Evolutionary conservation across 2,113 vertebrate species (phyloP).

Genomic region (Raphicerus campestris): DNA sequence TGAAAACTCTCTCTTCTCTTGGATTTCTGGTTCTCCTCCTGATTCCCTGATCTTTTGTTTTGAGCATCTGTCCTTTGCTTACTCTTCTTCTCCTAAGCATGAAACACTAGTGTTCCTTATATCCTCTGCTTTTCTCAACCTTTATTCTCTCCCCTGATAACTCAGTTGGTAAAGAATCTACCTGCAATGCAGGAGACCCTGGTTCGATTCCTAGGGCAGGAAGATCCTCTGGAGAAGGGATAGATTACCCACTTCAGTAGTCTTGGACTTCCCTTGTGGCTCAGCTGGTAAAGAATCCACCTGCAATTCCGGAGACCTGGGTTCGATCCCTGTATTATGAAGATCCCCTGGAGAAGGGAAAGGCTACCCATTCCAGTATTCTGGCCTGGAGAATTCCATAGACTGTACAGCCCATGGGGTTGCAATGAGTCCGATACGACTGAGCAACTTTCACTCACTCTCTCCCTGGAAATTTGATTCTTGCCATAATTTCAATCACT

Average conservation of each 20-base stretch:
- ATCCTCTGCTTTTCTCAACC: background rate
- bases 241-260: background rate
- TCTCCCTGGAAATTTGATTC: background rate
- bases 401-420: background rate
- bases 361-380: background rate
- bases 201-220: fast-evolving
- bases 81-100: background rate
- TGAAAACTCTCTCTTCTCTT: background rate
- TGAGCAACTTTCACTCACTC: background rate
- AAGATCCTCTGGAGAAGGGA: background rate
- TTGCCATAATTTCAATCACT: background rate
- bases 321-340: background rate
- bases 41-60: background rate
- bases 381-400: background rate
- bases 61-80: background rate
- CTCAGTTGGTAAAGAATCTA: background rate
- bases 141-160: background rate
- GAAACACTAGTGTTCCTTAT: background rate
- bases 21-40: background rate
- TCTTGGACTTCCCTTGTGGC: background rate
- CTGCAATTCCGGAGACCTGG: background rate
- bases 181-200: background rate
- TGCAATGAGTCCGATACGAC: background rate
- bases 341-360: background rate
- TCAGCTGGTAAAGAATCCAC: background rate